These are phyloP conservation scores for Andrena fulva DNA, from an alignment of 2,888 invertebrate genomes.

Conservation along the genomic window DNA sequence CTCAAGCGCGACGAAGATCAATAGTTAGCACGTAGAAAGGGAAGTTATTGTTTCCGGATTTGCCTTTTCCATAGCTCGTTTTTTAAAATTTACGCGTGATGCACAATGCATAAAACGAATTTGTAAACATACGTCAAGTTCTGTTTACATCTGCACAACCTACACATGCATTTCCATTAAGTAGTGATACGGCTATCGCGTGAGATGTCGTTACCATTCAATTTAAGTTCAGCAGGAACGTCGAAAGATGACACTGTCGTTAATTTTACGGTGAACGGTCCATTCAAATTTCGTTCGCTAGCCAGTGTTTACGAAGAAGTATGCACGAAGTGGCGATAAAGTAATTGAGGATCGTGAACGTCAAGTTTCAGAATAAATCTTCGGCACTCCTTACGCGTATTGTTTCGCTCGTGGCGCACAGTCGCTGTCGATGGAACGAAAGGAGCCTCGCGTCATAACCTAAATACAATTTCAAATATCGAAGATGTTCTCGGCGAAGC, in stretches of 20 bases:
- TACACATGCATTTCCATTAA: conserved; percentile 4
- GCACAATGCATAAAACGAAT: conserved; percentile 3
- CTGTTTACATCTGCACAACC: conserved; percentile 54
- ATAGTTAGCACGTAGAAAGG: conserved; percentile 3
- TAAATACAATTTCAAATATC: conserved; percentile 19
- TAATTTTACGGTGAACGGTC: conserved; percentile 17
- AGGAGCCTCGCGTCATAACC: conserved; percentile 34
- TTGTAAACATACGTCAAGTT: not conserved
- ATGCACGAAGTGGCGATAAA: not conserved
- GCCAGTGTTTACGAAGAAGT: conserved; percentile 7
- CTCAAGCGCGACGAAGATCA: not conserved
- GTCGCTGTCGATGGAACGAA: not conserved
- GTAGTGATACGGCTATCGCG: not conserved
- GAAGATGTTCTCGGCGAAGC: conserved; percentile 56
- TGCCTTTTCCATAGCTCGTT: conserved; percentile 19
- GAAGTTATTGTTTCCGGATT: not conserved
- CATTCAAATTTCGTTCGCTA: conserved; percentile 31
- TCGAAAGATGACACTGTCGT: conserved; percentile 38
- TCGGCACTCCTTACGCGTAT: not conserved
- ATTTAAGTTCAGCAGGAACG: not conserved
- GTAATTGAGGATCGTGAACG: not conserved
- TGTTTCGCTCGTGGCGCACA: not conserved
- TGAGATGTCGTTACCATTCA: conserved; percentile 36
- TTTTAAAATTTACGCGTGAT: not conserved
- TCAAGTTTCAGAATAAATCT: not conserved